phyloP scores from a whole-genome alignment of 2,797 vertebrate genomes.

The Mycteria americana region DNA sequence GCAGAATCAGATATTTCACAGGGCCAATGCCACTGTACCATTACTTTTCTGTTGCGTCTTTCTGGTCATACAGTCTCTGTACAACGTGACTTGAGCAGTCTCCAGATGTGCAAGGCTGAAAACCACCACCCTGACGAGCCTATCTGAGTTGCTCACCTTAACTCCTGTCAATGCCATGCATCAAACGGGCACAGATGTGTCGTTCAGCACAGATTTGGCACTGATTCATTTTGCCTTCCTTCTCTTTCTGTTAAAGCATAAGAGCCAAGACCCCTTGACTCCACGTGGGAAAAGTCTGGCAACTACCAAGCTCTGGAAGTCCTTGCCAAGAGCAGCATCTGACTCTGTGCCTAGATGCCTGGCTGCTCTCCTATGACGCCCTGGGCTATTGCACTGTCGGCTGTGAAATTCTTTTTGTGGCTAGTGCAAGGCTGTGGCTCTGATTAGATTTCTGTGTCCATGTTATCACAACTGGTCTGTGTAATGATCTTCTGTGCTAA shows the following conservation, averaged over 20 bases:
- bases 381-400: neutral
- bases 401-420: neutral
- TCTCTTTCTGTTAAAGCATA: neutral
- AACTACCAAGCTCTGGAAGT: neutral
- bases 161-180: neutral
- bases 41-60: neutral
- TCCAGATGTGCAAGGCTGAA: neutral
- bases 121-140: neutral
- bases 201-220: neutral
- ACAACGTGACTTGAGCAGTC: neutral
- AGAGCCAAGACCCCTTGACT: neutral
- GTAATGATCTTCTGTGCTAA: neutral
- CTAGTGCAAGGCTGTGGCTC: neutral
- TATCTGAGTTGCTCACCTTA: neutral
- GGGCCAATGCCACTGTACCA: too few relatives aligned
- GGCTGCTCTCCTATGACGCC: neutral
- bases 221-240: neutral
- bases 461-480: neutral
- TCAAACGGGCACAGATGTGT: neutral
- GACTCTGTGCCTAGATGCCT: neutral
- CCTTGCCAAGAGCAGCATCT: neutral
- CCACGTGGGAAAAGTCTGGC: neutral
- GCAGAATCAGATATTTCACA: neutral
- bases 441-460: neutral
- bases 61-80: neutral